A percentile compares a stretch with the other conserved stretches of the same genome.
These are phyloP conservation scores for Scolanthus callimorphus DNA, from an alignment of 92 coral and sea anemone genomes.

Conservation along the genomic window DNA sequence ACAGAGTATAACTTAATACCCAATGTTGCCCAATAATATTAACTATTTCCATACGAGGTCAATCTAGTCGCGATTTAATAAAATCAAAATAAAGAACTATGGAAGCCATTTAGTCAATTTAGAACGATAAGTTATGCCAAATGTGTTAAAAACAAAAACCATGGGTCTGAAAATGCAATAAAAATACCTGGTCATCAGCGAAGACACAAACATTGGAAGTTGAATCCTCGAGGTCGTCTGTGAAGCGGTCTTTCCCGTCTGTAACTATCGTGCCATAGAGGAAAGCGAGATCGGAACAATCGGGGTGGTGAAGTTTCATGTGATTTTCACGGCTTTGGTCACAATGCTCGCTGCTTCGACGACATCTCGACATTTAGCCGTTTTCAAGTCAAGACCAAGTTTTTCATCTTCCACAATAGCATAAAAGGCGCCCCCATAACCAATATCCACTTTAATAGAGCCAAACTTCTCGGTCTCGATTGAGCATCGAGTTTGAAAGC, in stretches of 20 bases:
- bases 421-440: constrained; percentile 95
- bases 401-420: constrained; percentile 77
- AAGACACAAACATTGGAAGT: constrained; percentile 85
- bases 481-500: too few relatives aligned
- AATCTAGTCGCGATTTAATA: too few relatives aligned
- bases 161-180: too few relatives aligned
- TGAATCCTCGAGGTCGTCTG: constrained; percentile 69
- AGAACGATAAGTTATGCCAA: too few relatives aligned
- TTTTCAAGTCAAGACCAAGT: constrained; percentile 67
- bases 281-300: constrained; percentile 82
- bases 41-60: too few relatives aligned
- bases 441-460: constrained; percentile 78
- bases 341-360: constrained; percentile 68
- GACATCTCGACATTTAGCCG: constrained; percentile 52
- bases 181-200: constrained; percentile 94
- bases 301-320: constrained; percentile 77
- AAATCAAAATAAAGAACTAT: too few relatives aligned
- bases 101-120: too few relatives aligned
- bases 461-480: constrained; percentile 74
- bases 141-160: too few relatives aligned
- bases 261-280: constrained; percentile 88
- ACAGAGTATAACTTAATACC: too few relatives aligned
- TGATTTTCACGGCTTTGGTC: constrained; percentile 55
- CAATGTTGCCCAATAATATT: too few relatives aligned
- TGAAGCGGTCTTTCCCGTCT: constrained; percentile 77